A percentile compares a stretch with the other conserved stretches of the same genome.
Conservation (phyloP, 2,888 invertebrate genomes). For the Drosophila barbarae region DNA sequence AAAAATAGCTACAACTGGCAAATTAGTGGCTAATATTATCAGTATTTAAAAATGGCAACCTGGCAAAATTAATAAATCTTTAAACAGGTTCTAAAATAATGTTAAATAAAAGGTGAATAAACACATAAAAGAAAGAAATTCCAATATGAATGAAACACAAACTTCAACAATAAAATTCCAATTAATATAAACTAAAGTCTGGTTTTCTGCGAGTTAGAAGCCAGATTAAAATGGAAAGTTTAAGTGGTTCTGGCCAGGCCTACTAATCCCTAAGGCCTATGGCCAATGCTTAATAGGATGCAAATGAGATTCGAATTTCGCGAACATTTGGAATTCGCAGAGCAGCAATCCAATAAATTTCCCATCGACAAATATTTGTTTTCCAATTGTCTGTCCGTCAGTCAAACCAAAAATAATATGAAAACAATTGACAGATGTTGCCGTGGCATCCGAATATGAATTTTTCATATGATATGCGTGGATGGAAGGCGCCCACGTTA, state of each 20-base stretch:
- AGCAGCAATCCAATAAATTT: slow-evolving; percentile 16
- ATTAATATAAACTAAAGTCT: slow-evolving; percentile 4
- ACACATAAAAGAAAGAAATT: slow-evolving; percentile 14
- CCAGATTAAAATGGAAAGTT: slow-evolving; percentile 31
- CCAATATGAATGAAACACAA: slow-evolving; percentile 11
- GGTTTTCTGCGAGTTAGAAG: not conserved
- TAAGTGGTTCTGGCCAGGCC: slow-evolving; percentile 14
- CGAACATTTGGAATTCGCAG: slow-evolving; percentile 1
- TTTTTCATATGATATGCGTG: slow-evolving; percentile 25
- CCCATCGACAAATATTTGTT: slow-evolving; percentile 1
- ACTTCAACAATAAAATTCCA: slow-evolving; percentile 7
- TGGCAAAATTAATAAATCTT: slow-evolving; percentile 3
- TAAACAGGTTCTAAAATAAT: slow-evolving; percentile 2
- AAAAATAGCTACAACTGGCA: not conserved
- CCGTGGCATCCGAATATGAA: slow-evolving; percentile 17
- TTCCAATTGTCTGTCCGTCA: slow-evolving; percentile 1
- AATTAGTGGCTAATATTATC: slow-evolving; percentile 1
- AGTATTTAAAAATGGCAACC: slow-evolving; percentile 1
- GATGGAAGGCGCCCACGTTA: slow-evolving; percentile 26
- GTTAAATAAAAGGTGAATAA: slow-evolving; percentile 10
- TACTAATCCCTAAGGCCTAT: slow-evolving; percentile 16
- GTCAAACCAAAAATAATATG: not conserved
- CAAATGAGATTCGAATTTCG: slow-evolving; percentile 22
- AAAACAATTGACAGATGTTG: slow-evolving; percentile 27
- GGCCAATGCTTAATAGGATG: slow-evolving; percentile 17